phyloP scores from a whole-genome alignment of 2,797 vertebrate genomes.

The Sebastolobus altivelis region DNA sequence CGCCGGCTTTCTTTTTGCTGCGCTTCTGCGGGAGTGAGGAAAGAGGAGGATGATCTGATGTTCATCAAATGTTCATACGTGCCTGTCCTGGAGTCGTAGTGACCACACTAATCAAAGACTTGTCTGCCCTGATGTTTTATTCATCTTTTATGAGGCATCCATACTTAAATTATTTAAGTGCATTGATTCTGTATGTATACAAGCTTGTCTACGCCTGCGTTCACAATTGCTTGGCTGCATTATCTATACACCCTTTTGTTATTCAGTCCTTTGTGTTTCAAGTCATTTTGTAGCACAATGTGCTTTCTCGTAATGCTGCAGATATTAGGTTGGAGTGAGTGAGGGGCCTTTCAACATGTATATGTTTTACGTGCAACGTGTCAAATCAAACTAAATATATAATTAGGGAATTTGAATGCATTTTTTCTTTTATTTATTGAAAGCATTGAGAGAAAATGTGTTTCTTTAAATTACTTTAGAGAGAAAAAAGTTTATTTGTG shows the following conservation, averaged over 20 bases:
- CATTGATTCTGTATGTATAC: conserved; percentile 85
- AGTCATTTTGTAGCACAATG: conserved; percentile 24
- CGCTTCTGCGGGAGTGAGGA: conserved; percentile 62
- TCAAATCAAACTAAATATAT: background rate
- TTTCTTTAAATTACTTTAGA: background rate
- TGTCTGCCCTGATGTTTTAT: conserved; percentile 82
- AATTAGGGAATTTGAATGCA: background rate
- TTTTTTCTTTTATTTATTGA: background rate
- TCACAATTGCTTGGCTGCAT: conserved; percentile 63
- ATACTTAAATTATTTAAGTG: conserved; percentile 84
- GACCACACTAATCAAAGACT: conserved; percentile 84
- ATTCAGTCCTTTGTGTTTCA: conserved; percentile 54
- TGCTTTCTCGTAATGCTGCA: background rate
- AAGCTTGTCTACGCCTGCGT: conserved; percentile 69
- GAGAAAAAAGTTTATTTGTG: background rate
- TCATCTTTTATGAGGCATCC: conserved; percentile 82
- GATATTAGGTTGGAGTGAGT: background rate
- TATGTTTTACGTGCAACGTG: background rate
- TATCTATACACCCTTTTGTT: conserved; percentile 69
- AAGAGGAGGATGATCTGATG: conserved; percentile 66
- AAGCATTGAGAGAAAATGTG: background rate
- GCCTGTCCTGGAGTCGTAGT: conserved; percentile 75
- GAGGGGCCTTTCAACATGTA: background rate
- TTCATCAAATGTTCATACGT: conserved; percentile 83
- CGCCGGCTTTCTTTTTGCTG: conserved; percentile 70